Base-by-base conservation (phyloP, 2,888 invertebrate genomes). In the Euproctis similis region DNA sequence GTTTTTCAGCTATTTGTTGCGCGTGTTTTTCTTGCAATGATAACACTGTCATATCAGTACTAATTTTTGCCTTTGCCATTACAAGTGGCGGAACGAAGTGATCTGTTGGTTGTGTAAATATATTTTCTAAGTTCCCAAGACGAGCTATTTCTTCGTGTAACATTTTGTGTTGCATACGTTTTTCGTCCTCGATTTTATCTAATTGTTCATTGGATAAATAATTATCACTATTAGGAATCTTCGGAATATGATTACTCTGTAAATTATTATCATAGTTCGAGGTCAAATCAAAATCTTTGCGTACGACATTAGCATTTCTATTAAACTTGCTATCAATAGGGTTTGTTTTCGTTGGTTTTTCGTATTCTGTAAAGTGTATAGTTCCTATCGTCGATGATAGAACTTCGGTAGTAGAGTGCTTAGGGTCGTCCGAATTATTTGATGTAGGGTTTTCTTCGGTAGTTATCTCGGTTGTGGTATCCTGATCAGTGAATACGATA, bases 1-100 rank as follows among this genome's bases (percentile, higher is more conserved):
- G 57, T 35, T 71, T 62, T 49, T 74, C 74, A 31, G 74, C 70
- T 17, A 77, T 38, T 49, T 78, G 74, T 56, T 87, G 77, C 11
- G 77, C 74, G 56, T 80, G 68, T 63, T 86, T 74, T 68, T 81
- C 76, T 67, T 84, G 61, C 50, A 85, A 53, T 3, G 85, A 82
- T 37, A 85, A 55, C 24, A 84, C 81, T 13, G 71, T 82, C 85
- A 85, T 84, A 30, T 85, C 85, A 36, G 85, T 73, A 40, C 76
- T 77, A 12, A 82, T 62, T 60, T 74, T 85, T 26, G 85, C 75
- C 43, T 84, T 85, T 12, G 85, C 85, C 80, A 86, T 86, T 2
- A 86, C 85, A 13, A 86, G 45, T 2, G 85, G 85, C 3, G 85
- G 85, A 12, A 86, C 69, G 45, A 86, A 86, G 43, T 85, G 85